phyloP scores from a whole-genome alignment of 2,113 vertebrate genomes.

The Rostratula benghalensis region DNA sequence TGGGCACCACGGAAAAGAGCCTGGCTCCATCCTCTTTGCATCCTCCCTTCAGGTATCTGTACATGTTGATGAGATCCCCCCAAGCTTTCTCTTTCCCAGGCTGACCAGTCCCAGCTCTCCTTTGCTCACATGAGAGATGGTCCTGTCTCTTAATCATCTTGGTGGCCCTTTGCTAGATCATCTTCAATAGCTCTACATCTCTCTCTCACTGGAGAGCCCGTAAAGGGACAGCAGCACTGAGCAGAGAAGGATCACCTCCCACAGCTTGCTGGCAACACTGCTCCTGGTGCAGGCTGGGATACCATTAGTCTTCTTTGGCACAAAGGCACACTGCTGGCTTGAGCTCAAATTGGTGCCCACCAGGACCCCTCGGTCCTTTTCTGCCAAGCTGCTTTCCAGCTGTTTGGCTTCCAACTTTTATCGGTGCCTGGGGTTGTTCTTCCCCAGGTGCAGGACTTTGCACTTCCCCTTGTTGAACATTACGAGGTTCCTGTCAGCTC shows the following conservation, averaged over 20 bases:
- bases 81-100: not conserved
- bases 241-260: not conserved
- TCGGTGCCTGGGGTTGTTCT: not conserved
- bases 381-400: not conserved
- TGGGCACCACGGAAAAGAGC: not conserved
- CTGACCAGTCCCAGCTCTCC: not conserved
- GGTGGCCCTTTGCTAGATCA: not conserved
- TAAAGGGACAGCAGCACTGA: not conserved
- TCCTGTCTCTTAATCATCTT: not conserved
- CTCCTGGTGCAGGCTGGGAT: not conserved
- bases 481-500: not conserved
- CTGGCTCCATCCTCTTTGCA: not conserved
- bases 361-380: not conserved
- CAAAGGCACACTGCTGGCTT: not conserved
- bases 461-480: not conserved
- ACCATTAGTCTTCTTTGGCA: not conserved
- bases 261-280: not conserved
- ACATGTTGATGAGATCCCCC: not conserved
- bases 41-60: not conserved
- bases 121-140: not conserved
- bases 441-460: not conserved
- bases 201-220: not conserved
- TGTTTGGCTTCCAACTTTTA: not conserved
- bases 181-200: not conserved
- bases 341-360: not conserved